A percentile compares a stretch with the other conserved stretches of the same genome.
Conservation (phyloP, 1,140 invertebrate species). For the Pseudomyrmex flavicornis region DNA sequence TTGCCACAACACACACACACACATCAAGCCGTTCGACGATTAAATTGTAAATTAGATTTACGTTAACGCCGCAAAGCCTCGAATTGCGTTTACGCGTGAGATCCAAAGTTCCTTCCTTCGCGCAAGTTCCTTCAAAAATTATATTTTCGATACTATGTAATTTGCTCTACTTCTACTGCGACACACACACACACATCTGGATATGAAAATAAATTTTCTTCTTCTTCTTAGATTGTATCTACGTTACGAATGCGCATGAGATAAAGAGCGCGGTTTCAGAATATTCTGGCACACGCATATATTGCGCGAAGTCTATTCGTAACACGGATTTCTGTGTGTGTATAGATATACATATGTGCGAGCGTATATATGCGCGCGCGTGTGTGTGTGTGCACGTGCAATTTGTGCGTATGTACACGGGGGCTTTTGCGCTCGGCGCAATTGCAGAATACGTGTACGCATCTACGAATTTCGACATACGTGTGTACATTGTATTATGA, state of each 20-base stretch:
- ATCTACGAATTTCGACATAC: constrained; percentile 29
- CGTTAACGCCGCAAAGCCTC: neutral
- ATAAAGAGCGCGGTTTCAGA: neutral
- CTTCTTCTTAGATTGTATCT: neutral
- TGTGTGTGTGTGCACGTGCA: constrained; percentile 9
- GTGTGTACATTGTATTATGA: constrained; percentile 51
- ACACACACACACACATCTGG: no score
- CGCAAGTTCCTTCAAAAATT: no score
- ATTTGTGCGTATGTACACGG: constrained; percentile 15
- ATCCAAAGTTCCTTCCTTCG: no score
- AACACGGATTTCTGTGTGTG: constrained; percentile 3
- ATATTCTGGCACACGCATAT: neutral
- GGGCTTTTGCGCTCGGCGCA: constrained; percentile 1
- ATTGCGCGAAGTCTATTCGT: constrained; percentile 7
- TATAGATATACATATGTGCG: neutral
- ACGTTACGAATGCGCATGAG: neutral
- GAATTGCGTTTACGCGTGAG: constrained; percentile 14
- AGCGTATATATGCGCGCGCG: neutral
- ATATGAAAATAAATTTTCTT: no score
- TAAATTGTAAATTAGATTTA: constrained; percentile 31
- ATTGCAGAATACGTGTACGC: constrained; percentile 30
- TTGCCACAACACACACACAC: neutral
- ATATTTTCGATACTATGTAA: no score
- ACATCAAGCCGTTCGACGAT: constrained; percentile 13
- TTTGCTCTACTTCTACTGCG: no score